Percentiles rank a stretch among this genome's conserved stretches.
Evolutionary conservation across 2,888 invertebrate genomes (phyloP).

Genomic region (Palloptera scutellata): DNA sequence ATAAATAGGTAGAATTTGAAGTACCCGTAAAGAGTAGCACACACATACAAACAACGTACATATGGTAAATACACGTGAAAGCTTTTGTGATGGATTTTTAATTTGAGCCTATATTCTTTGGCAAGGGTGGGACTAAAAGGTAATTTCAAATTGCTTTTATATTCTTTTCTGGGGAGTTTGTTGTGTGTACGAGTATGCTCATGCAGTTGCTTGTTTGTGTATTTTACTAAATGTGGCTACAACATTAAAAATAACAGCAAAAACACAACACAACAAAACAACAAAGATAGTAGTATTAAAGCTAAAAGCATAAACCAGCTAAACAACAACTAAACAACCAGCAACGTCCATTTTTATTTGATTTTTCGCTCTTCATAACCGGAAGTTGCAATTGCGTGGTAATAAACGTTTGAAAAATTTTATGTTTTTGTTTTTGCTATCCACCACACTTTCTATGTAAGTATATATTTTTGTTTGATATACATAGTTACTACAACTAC

Average conservation of each 20-base stretch:
- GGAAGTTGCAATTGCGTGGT: slow-evolving; percentile 48
- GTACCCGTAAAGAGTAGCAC: background rate
- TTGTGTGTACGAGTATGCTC: slow-evolving; percentile 12
- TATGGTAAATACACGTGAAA: background rate
- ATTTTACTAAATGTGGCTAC: slow-evolving; percentile 4
- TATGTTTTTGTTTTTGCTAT: too few relatives aligned
- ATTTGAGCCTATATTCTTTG: background rate
- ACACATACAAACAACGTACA: too few relatives aligned
- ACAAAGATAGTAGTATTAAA: background rate
- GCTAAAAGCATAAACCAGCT: background rate
- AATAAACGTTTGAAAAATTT: slow-evolving; percentile 39
- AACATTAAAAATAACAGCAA: background rate
- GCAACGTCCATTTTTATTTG: slow-evolving; percentile 7
- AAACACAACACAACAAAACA: background rate
- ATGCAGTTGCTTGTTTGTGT: slow-evolving; percentile 20
- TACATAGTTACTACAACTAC: too few relatives aligned
- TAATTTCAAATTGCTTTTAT: background rate
- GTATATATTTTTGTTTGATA: too few relatives aligned
- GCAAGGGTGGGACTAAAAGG: background rate
- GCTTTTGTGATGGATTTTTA: slow-evolving; percentile 13
- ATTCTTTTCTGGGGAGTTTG: background rate
- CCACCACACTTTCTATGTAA: too few relatives aligned
- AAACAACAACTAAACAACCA: background rate
- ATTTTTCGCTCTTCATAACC: slow-evolving; percentile 22
- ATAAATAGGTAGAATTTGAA: slow-evolving; percentile 6